Base-by-base conservation (phyloP, 2,113 vertebrate genomes). In the Tricholaema leucomelas region DNA sequence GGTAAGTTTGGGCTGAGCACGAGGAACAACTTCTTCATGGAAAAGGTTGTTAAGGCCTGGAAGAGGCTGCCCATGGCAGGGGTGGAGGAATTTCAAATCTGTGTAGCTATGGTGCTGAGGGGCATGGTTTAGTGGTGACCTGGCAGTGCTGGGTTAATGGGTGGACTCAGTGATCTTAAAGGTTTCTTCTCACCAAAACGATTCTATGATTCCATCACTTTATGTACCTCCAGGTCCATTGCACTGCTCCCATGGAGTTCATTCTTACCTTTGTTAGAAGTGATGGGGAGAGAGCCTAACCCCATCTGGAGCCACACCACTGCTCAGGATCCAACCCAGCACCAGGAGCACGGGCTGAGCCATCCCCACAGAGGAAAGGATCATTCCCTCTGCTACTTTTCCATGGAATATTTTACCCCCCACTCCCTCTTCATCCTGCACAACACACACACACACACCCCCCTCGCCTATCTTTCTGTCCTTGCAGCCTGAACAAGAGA, bases 271-370 rank as follows among this genome's bases (percentile, higher is more conserved):
- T 18, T 0, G 2, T 2, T 3, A n/a, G 38, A 46, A 74, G n/a
- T 0, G 36, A 35, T 0, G 10, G 9, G 50, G 15, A 46, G 14
- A 70, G 7, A 18, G 28, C 33, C n/a, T 40, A 33, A 58, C 6
- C 31, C 46, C 30, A 61, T 2, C 8, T 0, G 3, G 18, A 56
- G 40, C 8, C 8, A 3, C 31, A 55, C 14, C 59, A 31, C 25
- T 0, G 2, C 2, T 7, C 60, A 64, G 55, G 59, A 59, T 15
- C 36, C 3, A 2, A 40, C 16, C 20, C 0, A 0, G 40, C 0
- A 0, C 40, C 66, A 16, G 46, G 16, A 48, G 12, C 67, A 5
- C 6, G 48, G 65, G 30, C 46, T 12, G 28, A 28, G 61, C 42
- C 20, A 72, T 4, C 44, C 25, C 38, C 48, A 3, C 5, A 10